Conservation (phyloP, 2,888 invertebrate species). For the Venusia cambrica region DNA sequence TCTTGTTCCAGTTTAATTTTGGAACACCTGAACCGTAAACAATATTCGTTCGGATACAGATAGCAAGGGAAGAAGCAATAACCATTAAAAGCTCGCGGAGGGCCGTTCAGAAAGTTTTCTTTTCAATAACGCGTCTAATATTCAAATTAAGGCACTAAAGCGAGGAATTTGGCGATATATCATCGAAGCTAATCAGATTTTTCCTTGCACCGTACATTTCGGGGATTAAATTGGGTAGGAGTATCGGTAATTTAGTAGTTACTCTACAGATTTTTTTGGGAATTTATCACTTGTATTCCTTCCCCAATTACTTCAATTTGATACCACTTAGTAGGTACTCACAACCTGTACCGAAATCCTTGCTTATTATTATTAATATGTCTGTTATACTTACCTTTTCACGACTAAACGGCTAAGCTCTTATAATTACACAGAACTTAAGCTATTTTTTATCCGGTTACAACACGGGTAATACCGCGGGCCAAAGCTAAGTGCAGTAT, state of each 20-base stretch:
- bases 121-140: conserved; percentile 81
- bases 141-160: conserved; percentile 77
- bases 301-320: conserved; percentile 10
- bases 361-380: too few species aligned
- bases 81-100: conserved; percentile 74
- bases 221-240: conserved; percentile 33
- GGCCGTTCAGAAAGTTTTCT: conserved; percentile 74
- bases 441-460: too few species aligned
- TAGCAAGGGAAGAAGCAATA: conserved; percentile 67
- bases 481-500: too few species aligned
- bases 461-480: too few species aligned
- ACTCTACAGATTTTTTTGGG: conserved; percentile 23
- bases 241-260: conserved; percentile 32
- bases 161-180: conserved; percentile 74
- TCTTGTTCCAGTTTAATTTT: conserved; percentile 13
- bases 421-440: too few species aligned
- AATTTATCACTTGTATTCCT: conserved; percentile 21
- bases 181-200: conserved; percentile 56
- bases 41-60: conserved; percentile 43
- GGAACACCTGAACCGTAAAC: conserved; percentile 45
- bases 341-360: too few species aligned
- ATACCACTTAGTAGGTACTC: conserved; percentile 11
- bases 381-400: too few species aligned
- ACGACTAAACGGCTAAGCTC: too few species aligned
- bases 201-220: conserved; percentile 33